Conservation (phyloP, 2,113 vertebrate genomes). For the Urocynchramus pylzowi region DNA sequence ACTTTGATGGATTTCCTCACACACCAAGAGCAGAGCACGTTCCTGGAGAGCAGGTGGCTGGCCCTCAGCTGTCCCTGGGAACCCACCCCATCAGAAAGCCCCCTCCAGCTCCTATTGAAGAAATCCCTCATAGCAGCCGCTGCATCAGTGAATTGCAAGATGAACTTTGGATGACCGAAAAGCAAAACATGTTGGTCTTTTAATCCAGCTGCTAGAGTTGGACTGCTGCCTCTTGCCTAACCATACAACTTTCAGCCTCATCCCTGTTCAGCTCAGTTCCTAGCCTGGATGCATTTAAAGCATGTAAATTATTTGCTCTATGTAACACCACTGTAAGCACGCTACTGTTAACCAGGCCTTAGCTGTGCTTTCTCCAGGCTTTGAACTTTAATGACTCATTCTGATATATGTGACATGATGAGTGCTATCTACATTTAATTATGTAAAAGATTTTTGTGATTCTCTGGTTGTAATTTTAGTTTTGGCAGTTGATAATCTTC, state of each 20-base stretch:
- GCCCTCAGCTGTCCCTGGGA: background rate
- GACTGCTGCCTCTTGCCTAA: background rate
- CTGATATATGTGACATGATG: background rate
- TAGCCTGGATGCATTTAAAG: background rate
- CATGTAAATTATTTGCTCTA: background rate
- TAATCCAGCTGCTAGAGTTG: slow-evolving; percentile 15
- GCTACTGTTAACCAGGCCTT: background rate
- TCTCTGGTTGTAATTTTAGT: background rate
- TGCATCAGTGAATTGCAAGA: background rate
- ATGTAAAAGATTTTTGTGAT: background rate
- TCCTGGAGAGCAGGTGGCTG: background rate
- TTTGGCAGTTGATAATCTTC: background rate
- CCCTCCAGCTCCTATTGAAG: background rate
- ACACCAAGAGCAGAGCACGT: background rate
- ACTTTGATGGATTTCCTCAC: background rate
- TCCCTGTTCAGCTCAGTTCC: background rate
- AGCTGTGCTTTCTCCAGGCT: background rate
- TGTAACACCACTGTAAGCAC: background rate
- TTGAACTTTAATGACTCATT: slow-evolving; percentile 4
- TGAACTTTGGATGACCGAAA: slow-evolving; percentile 38
- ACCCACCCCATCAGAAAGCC: background rate
- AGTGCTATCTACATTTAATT: slow-evolving; percentile 3
- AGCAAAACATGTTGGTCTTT: background rate
- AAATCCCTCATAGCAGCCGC: background rate
- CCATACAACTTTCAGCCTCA: background rate